Evolutionary conservation across 2,888 invertebrate species (phyloP).

Genomic region (Oegoconia quadripuncta): DNA sequence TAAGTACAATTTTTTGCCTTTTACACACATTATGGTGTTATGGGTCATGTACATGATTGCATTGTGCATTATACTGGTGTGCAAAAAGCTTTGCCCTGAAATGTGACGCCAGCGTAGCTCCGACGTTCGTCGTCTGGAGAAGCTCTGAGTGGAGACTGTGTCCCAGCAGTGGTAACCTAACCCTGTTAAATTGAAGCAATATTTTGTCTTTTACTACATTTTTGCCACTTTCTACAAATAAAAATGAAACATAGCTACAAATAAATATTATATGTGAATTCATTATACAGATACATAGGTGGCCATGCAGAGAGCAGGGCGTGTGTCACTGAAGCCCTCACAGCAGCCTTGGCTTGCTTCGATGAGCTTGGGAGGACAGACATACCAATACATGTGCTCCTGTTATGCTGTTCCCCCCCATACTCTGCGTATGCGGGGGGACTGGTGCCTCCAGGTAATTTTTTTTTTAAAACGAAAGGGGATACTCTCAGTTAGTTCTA

Average conservation of each 20-base stretch:
- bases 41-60: too few relatives aligned
- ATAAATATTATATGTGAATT: neutral
- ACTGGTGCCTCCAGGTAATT: constrained; percentile 55
- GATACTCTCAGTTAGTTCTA: too few relatives aligned
- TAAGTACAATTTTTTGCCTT: too few relatives aligned
- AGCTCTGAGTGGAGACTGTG: too few relatives aligned
- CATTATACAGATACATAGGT: constrained; percentile 84
- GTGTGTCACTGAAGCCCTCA: constrained; percentile 93
- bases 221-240: neutral
- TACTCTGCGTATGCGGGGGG: constrained; percentile 89
- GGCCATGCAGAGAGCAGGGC: constrained; percentile 94
- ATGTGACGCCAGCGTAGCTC: too few relatives aligned
- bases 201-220: too few relatives aligned
- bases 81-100: too few relatives aligned
- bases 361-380: constrained; percentile 87
- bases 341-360: constrained; percentile 91
- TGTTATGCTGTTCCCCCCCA: constrained; percentile 95
- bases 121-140: too few relatives aligned
- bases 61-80: too few relatives aligned
- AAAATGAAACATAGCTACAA: neutral
- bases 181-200: too few relatives aligned
- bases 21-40: too few relatives aligned
- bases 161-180: too few relatives aligned
- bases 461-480: neutral
- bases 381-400: constrained; percentile 85